Evolutionary conservation across 2,797 vertebrate species (phyloP), one percentile per base, ranked within the genome.

Genomic region (Huso huso): DNA sequence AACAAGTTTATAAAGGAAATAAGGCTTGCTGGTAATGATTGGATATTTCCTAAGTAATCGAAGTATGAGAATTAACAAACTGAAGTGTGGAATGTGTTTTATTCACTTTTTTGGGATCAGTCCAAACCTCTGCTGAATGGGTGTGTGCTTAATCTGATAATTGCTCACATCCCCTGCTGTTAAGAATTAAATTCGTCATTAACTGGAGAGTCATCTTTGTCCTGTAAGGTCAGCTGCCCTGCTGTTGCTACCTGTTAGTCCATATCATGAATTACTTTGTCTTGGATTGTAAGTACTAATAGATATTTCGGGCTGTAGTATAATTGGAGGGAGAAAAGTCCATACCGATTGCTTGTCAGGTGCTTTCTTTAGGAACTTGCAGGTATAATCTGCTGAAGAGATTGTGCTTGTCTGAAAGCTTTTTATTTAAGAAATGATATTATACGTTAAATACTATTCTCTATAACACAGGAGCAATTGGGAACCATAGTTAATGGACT

Each of bases 111-210:
- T 88, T 89, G 81, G 90, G 75, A 79, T 80, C 80, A 74, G 76
- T 89, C 82, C 86, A 90, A 89, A 89, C 78, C 81, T 81, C 70
- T 84, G 81, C 86, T 85, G 77, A 80, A 82, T 89, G 81, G 83
- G 81, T 82, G 81, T 88, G 77, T 75, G 83, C 79, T 88, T 92
- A 93, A 94, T 93, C 92, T 92, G 85, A 87, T 94, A 91, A 93
- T 92, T 90, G 88, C 83, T 80, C 75, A 86, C 82, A 87, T 84
- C 84, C 82, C 84, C 85, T 87, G 81, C 82, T 91, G 83, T 93
- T 89, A 86, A 80, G 75, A 73, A 79, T 71, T 78, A 83, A 84
- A 75, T 80, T 81, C 82, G 72, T 80, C 77, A 86, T 88, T 87
- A 89, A 77, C 74, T 78, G 81, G 63, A 73, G 76, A 83, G 84